Conservation (phyloP, 2,888 invertebrate species). For the Ferrisia virgata region DNA sequence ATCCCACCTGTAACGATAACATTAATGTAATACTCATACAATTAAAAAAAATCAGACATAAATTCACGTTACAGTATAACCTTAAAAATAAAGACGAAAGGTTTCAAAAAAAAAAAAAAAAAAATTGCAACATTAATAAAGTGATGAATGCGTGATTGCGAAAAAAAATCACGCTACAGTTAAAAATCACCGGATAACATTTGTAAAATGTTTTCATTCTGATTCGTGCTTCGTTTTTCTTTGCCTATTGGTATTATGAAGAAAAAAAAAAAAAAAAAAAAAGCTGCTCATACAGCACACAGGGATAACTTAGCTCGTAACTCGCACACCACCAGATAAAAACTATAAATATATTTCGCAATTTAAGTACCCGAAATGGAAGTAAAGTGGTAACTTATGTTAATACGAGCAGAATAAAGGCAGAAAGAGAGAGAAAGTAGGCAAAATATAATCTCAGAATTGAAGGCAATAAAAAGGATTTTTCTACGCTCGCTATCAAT, state of each 20-base stretch:
- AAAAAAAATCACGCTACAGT: neutral
- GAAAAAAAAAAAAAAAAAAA: neutral
- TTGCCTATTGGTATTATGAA: no score
- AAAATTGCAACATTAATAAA: neutral
- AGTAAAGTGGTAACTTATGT: conserved; percentile 28
- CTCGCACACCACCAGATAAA: neutral
- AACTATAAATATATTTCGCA: conserved; percentile 18
- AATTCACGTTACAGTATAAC: no score
- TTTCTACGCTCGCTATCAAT: neutral
- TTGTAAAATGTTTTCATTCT: neutral
- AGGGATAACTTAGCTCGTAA: neutral
- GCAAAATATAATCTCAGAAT: neutral
- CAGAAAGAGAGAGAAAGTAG: neutral
- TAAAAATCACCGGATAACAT: neutral
- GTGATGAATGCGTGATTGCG: neutral
- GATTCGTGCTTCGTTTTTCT: neutral
- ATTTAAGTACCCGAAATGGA: conserved; percentile 7
- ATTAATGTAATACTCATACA: no score
- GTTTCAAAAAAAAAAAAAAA: no score
- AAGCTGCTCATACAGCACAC: neutral
- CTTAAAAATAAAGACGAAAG: no score
- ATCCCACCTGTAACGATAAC: no score
- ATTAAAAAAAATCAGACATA: no score
- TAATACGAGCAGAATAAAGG: neutral
- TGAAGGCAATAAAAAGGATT: neutral